These are phyloP conservation scores for Scaptomyza graminum DNA, from an alignment of 1,140 invertebrate genomes.

Conservation along the genomic window DNA sequence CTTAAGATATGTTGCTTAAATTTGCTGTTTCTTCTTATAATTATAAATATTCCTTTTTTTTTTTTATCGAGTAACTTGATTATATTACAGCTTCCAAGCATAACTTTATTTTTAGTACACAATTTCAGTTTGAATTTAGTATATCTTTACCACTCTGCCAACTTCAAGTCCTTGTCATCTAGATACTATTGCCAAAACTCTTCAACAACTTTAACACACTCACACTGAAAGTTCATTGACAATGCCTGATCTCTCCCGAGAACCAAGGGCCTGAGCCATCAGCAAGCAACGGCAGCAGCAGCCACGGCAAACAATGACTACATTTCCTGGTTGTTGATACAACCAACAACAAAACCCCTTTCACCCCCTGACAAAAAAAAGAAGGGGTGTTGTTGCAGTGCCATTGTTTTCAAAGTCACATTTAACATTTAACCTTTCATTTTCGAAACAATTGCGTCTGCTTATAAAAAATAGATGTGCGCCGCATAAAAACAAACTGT, in stretches of 20 bases:
- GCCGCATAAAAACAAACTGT: conserved; percentile 57
- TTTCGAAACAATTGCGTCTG: conserved; percentile 82
- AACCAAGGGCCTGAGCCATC: conserved; percentile 38
- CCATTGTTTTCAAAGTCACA: conserved; percentile 77
- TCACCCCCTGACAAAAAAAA: not conserved
- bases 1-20: too few species aligned
- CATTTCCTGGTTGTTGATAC: conserved; percentile 63
- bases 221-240: conserved; percentile 68
- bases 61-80: not conserved
- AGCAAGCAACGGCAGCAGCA: not conserved
- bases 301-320: conserved; percentile 48
- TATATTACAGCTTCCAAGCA: not conserved
- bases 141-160: not conserved
- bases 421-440: conserved; percentile 82
- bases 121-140: conserved; percentile 12
- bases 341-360: conserved; percentile 12
- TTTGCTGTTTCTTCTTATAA: too few species aligned
- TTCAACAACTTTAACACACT: conserved; percentile 6
- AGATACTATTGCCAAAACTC: conserved; percentile 25
- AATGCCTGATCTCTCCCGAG: conserved; percentile 58
- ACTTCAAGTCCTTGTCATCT: conserved; percentile 3
- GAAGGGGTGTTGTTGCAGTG: not conserved
- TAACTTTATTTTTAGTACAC: too few species aligned
- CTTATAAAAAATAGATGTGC: conserved; percentile 80
- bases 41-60: not conserved